phyloP scores from a whole-genome alignment of 2,113 vertebrate genomes.

The Callospermophilus lateralis region DNA sequence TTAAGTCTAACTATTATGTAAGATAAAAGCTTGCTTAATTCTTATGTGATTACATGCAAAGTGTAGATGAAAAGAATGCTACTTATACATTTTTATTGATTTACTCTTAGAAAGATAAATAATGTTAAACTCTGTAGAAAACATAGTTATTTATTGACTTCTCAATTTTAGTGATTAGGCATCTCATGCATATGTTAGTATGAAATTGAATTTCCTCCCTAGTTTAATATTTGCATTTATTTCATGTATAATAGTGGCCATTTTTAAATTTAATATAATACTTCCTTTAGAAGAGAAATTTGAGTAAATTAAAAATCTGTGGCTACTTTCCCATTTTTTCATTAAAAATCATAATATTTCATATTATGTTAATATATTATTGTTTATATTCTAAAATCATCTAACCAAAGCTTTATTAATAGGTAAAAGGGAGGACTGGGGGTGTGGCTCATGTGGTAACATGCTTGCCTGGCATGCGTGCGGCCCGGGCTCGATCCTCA shows the following conservation, averaged over 20 bases:
- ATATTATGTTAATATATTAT: not conserved
- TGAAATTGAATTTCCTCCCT: not conserved
- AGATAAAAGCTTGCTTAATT: not conserved
- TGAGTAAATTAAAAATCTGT: not conserved
- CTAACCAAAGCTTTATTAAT: not conserved
- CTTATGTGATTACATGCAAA: not conserved
- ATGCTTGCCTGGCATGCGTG: too few species aligned
- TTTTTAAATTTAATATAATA: conserved; percentile 35
- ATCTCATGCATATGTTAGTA: conserved; percentile 14
- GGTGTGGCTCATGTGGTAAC: too few species aligned
- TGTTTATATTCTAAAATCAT: not conserved
- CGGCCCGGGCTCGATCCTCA: too few species aligned
- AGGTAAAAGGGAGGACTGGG: too few species aligned
- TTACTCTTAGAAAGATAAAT: not conserved
- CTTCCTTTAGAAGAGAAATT: not conserved
- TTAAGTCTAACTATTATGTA: not conserved
- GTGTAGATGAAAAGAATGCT: not conserved
- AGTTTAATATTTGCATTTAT: not conserved
- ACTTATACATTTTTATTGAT: not conserved
- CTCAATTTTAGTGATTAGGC: conserved; percentile 27
- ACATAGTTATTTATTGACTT: conserved; percentile 29
- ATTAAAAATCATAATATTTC: not conserved
- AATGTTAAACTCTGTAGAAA: conserved; percentile 11
- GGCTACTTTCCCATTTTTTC: not conserved
- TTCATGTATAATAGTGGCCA: not conserved